Evolutionary conservation across 2,113 vertebrate genomes (phyloP).

Genomic region (Alethe castanea): DNA sequence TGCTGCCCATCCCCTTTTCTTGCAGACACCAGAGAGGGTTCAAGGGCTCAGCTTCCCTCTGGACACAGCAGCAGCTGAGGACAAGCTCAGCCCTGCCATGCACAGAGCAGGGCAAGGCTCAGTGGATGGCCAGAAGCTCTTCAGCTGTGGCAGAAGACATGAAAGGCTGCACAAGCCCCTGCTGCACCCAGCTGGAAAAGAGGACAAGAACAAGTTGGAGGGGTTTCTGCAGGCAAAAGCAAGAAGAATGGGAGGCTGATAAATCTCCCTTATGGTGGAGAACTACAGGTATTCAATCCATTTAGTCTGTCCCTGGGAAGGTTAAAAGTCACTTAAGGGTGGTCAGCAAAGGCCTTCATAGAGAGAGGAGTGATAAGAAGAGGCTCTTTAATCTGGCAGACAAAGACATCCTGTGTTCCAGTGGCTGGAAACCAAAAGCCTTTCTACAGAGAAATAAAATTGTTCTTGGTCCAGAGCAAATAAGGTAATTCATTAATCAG

Average conservation of each 20-base stretch:
- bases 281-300: background rate
- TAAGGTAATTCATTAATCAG: conserved; percentile 3
- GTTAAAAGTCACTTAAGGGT: background rate
- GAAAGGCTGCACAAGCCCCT: background rate
- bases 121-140: background rate
- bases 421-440: background rate
- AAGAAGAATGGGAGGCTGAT: background rate
- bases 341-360: background rate
- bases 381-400: background rate
- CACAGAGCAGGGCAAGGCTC: background rate
- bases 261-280: background rate
- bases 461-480: background rate
- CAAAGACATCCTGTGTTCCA: background rate
- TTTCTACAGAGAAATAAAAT: conserved; percentile 1
- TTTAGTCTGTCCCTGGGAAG: background rate
- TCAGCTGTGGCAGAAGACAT: background rate
- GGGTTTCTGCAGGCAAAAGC: background rate
- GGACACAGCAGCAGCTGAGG: background rate
- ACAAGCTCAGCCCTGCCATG: background rate
- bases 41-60: background rate
- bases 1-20: background rate
- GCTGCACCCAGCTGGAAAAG: background rate
- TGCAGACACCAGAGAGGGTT: background rate
- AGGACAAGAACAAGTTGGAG: background rate
- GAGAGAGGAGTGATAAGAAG: background rate